A percentile compares a stretch with the other conserved stretches of the same genome.
Evolutionary conservation across 1,140 invertebrate genomes (phyloP).

Genomic region (Forficula auricularia): DNA sequence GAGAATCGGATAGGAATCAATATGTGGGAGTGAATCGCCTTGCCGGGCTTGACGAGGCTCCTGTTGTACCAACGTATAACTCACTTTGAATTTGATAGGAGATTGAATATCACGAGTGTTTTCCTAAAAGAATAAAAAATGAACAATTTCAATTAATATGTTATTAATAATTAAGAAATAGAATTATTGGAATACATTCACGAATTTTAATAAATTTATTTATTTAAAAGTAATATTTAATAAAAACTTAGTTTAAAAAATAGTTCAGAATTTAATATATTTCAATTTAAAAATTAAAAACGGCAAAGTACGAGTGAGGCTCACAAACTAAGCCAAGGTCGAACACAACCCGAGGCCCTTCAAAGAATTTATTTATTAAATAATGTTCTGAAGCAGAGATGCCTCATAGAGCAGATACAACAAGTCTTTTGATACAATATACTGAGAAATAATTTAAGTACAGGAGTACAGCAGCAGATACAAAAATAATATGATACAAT

Average conservation of each 20-base stretch:
- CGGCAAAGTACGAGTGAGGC: no score
- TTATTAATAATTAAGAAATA: slow-evolving; percentile 11
- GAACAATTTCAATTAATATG: slow-evolving; percentile 10
- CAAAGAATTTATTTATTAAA: no score
- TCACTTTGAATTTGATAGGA: slow-evolving; percentile 66
- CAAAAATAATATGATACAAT: no score
- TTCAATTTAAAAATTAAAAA: no score
- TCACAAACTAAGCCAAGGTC: no score
- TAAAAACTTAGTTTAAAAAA: slow-evolving; percentile 2
- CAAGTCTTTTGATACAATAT: no score
- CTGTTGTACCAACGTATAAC: slow-evolving; percentile 60
- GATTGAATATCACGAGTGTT: slow-evolving; percentile 69
- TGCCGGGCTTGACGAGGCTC: slow-evolving; percentile 34
- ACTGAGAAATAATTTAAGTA: no score
- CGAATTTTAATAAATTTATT: no score
- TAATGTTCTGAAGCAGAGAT: no score
- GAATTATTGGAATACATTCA: slow-evolving; percentile 11
- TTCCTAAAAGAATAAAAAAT: slow-evolving; percentile 32
- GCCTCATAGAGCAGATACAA: no score
- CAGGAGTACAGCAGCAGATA: no score
- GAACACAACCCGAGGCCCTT: no score
- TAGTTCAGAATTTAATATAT: slow-evolving; percentile 12
- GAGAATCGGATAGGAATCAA: slow-evolving; percentile 68
- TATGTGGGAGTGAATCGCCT: slow-evolving; percentile 42
- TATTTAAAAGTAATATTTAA: slow-evolving; percentile 6